Conservation (phyloP, 2,888 invertebrate species). For the Galerucella pusilla region DNA sequence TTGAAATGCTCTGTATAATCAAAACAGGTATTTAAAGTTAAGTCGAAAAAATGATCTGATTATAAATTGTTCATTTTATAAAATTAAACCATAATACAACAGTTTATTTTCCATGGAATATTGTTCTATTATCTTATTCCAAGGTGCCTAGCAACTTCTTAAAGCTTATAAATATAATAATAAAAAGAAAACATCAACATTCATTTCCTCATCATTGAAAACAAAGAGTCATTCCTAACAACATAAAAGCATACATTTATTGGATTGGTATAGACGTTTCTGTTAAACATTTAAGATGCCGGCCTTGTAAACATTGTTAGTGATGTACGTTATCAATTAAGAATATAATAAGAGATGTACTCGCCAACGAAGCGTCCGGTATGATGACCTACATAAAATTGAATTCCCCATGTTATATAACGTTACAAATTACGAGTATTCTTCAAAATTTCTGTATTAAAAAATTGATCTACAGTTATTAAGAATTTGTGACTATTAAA, state of each 20-base stretch:
- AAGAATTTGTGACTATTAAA: too few relatives aligned
- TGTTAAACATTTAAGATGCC: constrained; percentile 27
- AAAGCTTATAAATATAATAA: background rate
- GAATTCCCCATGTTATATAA: background rate
- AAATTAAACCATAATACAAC: too few relatives aligned
- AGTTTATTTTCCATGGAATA: too few relatives aligned
- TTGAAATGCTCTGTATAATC: too few relatives aligned
- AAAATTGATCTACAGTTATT: too few relatives aligned
- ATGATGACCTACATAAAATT: background rate
- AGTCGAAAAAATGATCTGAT: too few relatives aligned
- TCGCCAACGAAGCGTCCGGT: background rate
- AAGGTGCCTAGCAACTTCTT: background rate
- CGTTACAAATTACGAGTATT: background rate
- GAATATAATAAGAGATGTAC: constrained; percentile 29
- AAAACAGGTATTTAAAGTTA: too few relatives aligned
- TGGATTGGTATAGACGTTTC: constrained; percentile 21
- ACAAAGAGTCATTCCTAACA: constrained; percentile 13
- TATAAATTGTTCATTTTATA: too few relatives aligned
- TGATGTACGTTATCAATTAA: constrained; percentile 41
- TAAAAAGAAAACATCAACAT: constrained; percentile 1
- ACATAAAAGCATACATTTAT: constrained; percentile 22
- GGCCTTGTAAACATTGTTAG: constrained; percentile 40
- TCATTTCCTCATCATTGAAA: background rate
- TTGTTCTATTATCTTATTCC: background rate
- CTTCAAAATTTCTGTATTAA: too few relatives aligned